These are phyloP conservation scores for Mustela lutreola DNA, from an alignment of 2,113 vertebrate genomes.

Conservation along the genomic window DNA sequence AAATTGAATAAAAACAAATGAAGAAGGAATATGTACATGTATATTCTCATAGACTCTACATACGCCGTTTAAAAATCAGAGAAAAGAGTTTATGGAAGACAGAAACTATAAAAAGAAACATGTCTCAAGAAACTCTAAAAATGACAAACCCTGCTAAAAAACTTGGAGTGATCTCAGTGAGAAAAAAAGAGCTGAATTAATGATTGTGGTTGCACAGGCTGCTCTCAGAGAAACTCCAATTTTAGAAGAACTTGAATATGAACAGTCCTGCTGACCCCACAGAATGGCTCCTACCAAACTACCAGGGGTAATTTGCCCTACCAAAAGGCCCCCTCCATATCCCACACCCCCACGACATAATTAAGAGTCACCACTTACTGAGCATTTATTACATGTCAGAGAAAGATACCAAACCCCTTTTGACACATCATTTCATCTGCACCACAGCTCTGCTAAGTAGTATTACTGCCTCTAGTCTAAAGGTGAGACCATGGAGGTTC, in stretches of 20 bases:
- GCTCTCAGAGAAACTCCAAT: constrained; percentile 14
- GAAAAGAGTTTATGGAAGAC: constrained; percentile 32
- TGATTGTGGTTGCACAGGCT: background rate
- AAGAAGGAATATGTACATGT: background rate
- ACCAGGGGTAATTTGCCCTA: too few species aligned
- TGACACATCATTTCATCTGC: background rate
- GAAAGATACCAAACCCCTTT: background rate
- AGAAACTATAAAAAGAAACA: constrained; percentile 70
- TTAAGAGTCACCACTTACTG: background rate
- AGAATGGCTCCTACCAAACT: too few species aligned
- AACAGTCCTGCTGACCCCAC: background rate
- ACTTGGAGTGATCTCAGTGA: background rate
- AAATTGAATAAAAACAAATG: constrained; percentile 46
- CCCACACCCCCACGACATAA: background rate
- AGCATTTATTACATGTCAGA: background rate
- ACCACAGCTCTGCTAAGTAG: background rate
- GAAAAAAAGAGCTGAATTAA: constrained; percentile 46
- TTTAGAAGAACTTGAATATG: background rate
- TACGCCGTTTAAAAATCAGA: constrained; percentile 62
- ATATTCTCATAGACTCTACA: background rate
- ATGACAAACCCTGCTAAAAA: constrained; percentile 29
- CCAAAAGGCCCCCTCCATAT: background rate
- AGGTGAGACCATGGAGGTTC: background rate
- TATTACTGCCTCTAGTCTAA: background rate
- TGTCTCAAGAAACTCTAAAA: constrained; percentile 65